phyloP scores from a whole-genome alignment of 2,797 vertebrate species.

The Ibycter americanus region DNA sequence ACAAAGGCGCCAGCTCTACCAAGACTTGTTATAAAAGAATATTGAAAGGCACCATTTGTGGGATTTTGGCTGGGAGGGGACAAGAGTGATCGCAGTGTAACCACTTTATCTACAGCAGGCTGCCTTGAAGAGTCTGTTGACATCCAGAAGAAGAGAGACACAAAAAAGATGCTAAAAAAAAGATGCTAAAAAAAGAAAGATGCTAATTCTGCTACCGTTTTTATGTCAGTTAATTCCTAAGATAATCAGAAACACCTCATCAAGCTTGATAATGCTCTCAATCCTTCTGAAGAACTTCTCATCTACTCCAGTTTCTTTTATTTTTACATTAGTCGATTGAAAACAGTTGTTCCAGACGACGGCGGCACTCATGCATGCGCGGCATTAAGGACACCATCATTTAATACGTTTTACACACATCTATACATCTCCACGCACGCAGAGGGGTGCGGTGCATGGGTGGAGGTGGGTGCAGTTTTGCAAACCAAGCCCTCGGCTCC shows the following conservation, averaged over 20 bases:
- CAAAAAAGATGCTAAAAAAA: not conserved
- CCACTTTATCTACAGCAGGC: constrained; percentile 29
- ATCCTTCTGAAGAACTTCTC: not conserved
- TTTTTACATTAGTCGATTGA: not conserved
- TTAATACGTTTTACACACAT: rapidly evolving
- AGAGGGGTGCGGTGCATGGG: rapidly evolving
- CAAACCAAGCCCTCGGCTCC: not conserved
- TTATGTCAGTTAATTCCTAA: constrained; percentile 40
- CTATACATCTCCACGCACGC: rapidly evolving
- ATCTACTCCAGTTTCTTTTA: not conserved
- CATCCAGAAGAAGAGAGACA: not conserved
- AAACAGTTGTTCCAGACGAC: not conserved
- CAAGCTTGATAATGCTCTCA: constrained; percentile 8
- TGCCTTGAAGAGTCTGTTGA: constrained; percentile 44
- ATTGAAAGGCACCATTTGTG: constrained; percentile 13
- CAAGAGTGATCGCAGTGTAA: not conserved
- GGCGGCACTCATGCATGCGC: rapidly evolving
- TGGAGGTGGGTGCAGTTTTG: rapidly evolving
- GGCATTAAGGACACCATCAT: not conserved
- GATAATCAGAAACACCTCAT: constrained; percentile 55
- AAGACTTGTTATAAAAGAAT: constrained; percentile 41
- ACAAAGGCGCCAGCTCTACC: constrained; percentile 1
- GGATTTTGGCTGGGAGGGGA: constrained; percentile 24
- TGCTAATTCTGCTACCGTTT: constrained; percentile 13
- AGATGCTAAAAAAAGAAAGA: not conserved